Conservation (phyloP, 1,140 invertebrate genomes). For the Hycleus phaleratus region DNA sequence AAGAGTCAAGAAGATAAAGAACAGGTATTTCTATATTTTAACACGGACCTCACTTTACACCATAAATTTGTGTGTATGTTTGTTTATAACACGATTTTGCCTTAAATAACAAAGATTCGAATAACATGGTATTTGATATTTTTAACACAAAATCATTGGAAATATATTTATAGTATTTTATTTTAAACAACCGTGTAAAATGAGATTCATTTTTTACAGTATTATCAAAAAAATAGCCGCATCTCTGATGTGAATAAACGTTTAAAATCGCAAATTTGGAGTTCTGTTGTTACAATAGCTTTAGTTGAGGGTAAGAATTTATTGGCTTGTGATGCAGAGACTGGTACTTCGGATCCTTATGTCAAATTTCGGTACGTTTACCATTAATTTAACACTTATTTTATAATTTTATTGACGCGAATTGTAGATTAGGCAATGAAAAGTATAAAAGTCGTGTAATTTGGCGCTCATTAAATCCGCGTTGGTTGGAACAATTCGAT, state of each 20-base stretch:
- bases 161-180: too few relatives aligned
- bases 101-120: too few relatives aligned
- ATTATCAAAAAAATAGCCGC: slow-evolving; percentile 69
- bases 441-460: slow-evolving; percentile 96
- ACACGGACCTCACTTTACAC: too few relatives aligned
- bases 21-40: slow-evolving; percentile 53
- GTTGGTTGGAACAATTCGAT: slow-evolving; percentile 97
- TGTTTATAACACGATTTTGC: too few relatives aligned
- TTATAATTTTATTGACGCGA: not conserved
- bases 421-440: slow-evolving; percentile 80
- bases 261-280: slow-evolving; percentile 88
- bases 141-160: too few relatives aligned
- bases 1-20: slow-evolving; percentile 90
- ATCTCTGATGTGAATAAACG: slow-evolving; percentile 69
- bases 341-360: slow-evolving; percentile 84
- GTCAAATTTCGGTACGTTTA: slow-evolving; percentile 83
- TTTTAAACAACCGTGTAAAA: too few relatives aligned
- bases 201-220: slow-evolving; percentile 48
- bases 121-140: too few relatives aligned
- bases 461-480: slow-evolving; percentile 73
- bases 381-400: not conserved
- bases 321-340: slow-evolving; percentile 80
- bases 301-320: slow-evolving; percentile 91
- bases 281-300: slow-evolving; percentile 90
- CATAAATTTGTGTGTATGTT: too few relatives aligned